Evolutionary conservation across 2,113 vertebrate species (phyloP).

Genomic region (Neolamprologus ventralis): DNA sequence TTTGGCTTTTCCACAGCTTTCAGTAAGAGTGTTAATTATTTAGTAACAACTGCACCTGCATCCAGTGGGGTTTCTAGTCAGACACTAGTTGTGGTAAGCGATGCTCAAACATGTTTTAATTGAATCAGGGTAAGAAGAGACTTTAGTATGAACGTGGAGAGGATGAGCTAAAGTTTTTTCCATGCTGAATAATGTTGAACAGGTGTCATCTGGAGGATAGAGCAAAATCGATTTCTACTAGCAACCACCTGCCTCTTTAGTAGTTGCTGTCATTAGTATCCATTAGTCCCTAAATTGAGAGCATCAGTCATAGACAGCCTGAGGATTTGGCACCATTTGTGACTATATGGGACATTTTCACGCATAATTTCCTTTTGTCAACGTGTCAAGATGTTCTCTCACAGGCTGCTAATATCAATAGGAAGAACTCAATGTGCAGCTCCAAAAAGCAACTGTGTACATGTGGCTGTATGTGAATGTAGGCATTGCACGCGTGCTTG

Average conservation of each 20-base stretch:
- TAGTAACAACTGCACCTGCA: neutral
- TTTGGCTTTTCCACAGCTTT: neutral
- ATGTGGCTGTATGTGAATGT: neutral
- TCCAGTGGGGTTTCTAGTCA: neutral
- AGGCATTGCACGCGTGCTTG: neutral
- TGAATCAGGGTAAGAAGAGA: neutral
- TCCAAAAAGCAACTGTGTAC: neutral
- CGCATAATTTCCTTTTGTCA: neutral
- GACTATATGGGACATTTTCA: neutral
- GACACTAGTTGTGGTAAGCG: neutral
- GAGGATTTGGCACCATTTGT: neutral
- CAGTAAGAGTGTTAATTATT: neutral
- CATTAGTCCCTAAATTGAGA: neutral
- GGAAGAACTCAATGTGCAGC: neutral
- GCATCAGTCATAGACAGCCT: neutral
- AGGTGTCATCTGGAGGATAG: neutral
- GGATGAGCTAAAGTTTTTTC: neutral
- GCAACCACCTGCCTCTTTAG: neutral
- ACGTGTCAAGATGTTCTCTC: neutral
- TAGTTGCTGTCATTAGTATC: neutral
- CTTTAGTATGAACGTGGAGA: neutral
- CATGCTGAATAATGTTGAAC: neutral
- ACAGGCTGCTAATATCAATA: neutral
- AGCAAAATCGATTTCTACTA: neutral
- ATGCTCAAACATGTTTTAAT: neutral